These are phyloP conservation scores for Ursus arctos DNA, from an alignment of 2,113 vertebrate genomes.

Conservation along the genomic window DNA sequence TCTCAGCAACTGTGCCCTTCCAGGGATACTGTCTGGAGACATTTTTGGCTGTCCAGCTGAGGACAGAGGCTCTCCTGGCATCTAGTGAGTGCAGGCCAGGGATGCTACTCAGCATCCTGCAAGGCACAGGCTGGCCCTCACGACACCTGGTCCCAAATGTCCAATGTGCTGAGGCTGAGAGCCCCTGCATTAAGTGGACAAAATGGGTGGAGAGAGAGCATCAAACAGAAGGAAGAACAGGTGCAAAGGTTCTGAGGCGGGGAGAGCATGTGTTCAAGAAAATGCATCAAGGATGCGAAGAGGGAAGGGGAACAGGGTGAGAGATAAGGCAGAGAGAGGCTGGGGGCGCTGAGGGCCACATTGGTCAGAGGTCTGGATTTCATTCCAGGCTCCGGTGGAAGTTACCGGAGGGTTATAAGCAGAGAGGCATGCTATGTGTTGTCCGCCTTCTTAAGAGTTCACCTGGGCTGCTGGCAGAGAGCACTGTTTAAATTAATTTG, in stretches of 20 bases:
- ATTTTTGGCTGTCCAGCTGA: not conserved
- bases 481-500: not conserved
- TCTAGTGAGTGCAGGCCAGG: not conserved
- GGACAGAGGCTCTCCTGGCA: not conserved
- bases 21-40: not conserved
- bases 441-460: not conserved
- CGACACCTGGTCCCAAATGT: not conserved
- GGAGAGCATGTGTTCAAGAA: not conserved
- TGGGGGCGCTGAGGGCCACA: not conserved
- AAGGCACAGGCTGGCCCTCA: slow-evolving; percentile 3
- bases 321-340: not conserved
- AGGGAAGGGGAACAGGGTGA: not conserved
- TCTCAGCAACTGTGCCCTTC: not conserved
- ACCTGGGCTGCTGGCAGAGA: not conserved
- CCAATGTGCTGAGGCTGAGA: not conserved
- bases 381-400: not conserved
- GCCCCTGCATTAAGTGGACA: not conserved
- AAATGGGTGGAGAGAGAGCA: not conserved
- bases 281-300: not conserved
- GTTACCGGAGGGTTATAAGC: not conserved
- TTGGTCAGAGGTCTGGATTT: not conserved
- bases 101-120: not conserved
- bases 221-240: not conserved
- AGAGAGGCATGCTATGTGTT: not conserved
- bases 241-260: not conserved